Evolutionary conservation across 1,140 invertebrate species (phyloP).

Genomic region (Rhagoletis zephyria): DNA sequence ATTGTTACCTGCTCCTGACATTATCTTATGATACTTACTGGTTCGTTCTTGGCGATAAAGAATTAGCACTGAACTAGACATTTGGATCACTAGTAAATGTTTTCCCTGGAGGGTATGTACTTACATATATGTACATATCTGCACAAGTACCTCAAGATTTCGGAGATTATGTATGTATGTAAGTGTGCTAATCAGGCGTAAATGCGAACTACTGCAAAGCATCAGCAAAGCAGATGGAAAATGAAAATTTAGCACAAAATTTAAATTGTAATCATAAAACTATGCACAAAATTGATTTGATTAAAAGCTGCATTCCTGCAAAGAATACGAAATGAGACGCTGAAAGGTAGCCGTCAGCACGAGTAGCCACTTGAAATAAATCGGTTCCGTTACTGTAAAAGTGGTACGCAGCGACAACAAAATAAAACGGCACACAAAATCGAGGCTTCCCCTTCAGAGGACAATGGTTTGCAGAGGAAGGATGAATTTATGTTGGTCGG

Average conservation of each 20-base stretch:
- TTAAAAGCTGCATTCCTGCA: slow-evolving; percentile 67
- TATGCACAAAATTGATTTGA: slow-evolving; percentile 72
- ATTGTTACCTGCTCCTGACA: too few relatives aligned
- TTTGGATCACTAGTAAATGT: too few relatives aligned
- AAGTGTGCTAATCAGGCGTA: slow-evolving; percentile 19
- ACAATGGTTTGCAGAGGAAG: background rate
- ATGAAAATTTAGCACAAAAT: slow-evolving; percentile 44
- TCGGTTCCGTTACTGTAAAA: slow-evolving; percentile 12
- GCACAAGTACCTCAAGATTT: background rate
- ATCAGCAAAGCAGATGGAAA: background rate
- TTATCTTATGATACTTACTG: too few relatives aligned
- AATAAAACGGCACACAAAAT: slow-evolving; percentile 13
- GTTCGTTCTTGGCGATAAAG: too few relatives aligned
- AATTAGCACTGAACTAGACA: too few relatives aligned
- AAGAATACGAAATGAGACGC: slow-evolving; percentile 67
- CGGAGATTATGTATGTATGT: too few relatives aligned
- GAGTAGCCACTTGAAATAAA: slow-evolving; percentile 40
- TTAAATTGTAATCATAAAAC: slow-evolving; percentile 72
- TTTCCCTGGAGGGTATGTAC: background rate
- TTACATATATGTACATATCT: background rate
- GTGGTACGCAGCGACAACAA: background rate
- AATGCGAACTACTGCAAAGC: background rate
- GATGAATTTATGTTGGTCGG: background rate
- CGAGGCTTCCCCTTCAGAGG: background rate
- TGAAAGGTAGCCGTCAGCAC: slow-evolving; percentile 5